Base-by-base conservation (phyloP, 2,797 vertebrate genomes). In the Tiaroga cobitis region DNA sequence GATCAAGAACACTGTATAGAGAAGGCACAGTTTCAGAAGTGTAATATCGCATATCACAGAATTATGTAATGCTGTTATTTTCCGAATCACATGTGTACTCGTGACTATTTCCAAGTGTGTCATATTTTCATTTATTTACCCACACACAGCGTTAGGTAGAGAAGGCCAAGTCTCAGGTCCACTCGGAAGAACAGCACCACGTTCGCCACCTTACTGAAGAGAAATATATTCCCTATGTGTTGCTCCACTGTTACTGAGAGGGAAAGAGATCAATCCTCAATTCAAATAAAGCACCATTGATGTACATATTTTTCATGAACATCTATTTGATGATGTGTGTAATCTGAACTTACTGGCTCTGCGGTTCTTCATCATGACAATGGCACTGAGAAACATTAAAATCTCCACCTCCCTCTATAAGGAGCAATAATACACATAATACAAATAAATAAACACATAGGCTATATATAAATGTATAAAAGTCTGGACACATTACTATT, bases 321-420 rank as follows among this genome's bases (percentile, higher is more conserved):
- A n/a, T 39, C 51, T 34, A 39, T 24, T 46, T 69, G 34, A 24
- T n/a, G n/a, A n/a, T n/a, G n/a, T n/a, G n/a, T n/a, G n/a, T n/a
- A n/a, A n/a, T 68, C 37, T 81, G 18, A 69, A 95, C 97, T 96
- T 89, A 99, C 98, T 96, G 26, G 97, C 97, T 91, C 97, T 96
- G 43, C 98, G 96, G 93, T 99, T 99, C 95, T 99, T 99, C 97
- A 99, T 99, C 98, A 99, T 99, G 78, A 99, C 97, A n/a, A 99
- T 98, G 34, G 98, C 98, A 39, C 97, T 96, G 81, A 99, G 97
- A 88, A 99, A 99, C 98, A 99, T 99, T 9, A 99, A 94, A 86
- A 99, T 99, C 93, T 99, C 98, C 86, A 98, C 87, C 89, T 99
- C 98, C 88, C 98, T 96, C 98, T 98, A 89, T 15, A 72, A 3